phyloP scores from a whole-genome alignment of 2,113 vertebrate species.

The Melierax canorus region DNA sequence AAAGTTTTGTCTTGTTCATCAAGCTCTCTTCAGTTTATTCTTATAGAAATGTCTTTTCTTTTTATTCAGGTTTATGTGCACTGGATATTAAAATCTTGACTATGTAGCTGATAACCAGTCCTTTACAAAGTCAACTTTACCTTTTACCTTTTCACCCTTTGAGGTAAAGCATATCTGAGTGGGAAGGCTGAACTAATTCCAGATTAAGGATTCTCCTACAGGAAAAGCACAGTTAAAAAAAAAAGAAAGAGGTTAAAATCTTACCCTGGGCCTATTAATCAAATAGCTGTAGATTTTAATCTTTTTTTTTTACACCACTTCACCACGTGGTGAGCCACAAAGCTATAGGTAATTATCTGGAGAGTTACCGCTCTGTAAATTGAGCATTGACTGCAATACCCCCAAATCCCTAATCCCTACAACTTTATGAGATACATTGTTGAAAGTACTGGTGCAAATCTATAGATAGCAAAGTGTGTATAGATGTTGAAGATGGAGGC shows the following conservation, averaged over 20 bases:
- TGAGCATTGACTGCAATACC: neutral
- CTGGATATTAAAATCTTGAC: neutral
- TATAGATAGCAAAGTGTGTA: neutral
- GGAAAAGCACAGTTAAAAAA: neutral
- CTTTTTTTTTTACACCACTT: neutral
- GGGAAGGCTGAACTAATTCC: neutral
- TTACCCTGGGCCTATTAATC: neutral
- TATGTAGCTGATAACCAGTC: neutral
- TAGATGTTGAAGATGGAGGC: fast-evolving
- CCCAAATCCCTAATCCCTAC: neutral
- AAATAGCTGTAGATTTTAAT: neutral
- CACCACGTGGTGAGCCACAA: neutral
- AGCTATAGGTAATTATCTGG: neutral
- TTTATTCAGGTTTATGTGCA: neutral
- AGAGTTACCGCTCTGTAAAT: neutral
- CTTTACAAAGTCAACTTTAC: neutral
- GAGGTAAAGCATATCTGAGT: neutral
- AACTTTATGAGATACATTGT: neutral
- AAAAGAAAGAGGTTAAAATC: neutral
- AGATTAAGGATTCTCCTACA: neutral
- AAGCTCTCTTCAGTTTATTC: neutral
- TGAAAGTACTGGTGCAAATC: neutral
- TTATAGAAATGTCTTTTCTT: neutral
- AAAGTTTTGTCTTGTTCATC: neutral
- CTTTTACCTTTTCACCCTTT: conserved; percentile 3